Base-by-base conservation (phyloP, 2,797 vertebrate species). In the Cossypha heuglini region DNA sequence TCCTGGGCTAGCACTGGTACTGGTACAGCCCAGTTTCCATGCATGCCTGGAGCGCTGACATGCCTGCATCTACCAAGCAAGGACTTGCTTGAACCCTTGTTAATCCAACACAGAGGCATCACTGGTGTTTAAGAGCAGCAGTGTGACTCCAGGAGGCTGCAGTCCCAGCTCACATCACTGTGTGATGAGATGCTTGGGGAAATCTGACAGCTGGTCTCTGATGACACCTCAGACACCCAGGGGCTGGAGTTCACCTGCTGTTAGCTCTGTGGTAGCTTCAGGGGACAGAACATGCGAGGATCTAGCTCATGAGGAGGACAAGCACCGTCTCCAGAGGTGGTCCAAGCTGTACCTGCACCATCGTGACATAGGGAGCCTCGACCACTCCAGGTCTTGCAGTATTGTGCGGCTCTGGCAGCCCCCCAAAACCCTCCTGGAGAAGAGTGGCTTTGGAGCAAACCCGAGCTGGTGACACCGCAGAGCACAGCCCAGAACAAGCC, bases 261-360 rank as follows among this genome's bases (percentile, higher is more conserved):
- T 13, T 66, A 42, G 46, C 35, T 35, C 35, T 35, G 35, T 35
- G 35, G 35, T 35, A 35, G 35, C 45, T 52, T 38, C 57, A 87
- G 66, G 16, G 26, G 29, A 62, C 13, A 59, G 37, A 29, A 15
- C 10, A 17, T 40, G 6, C 0, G 0, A 46, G 80, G 22, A 52
- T 62, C 10, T 13, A 43, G 25, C 66, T 83, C 59, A 52, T 63
- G 16, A 10, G 28, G 19, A 88, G 20, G 62, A 83, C 1, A 8
- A 87, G 15, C 28, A 43, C 24, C 10, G 75, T 72, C 46, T 73
- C 17, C 4, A 4, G 58, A 86, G 43, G 28, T 29, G 29, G 46
- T 62, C 35, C 28, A 38, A 38, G 6, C 3, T 37, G 16, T 26
- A 61, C 38, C 54, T 2, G 1, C 5, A 57, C 15, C 69, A 72